Evolutionary conservation across 1,140 invertebrate genomes (phyloP).

Genomic region (Pogonomyrmex californicus): DNA sequence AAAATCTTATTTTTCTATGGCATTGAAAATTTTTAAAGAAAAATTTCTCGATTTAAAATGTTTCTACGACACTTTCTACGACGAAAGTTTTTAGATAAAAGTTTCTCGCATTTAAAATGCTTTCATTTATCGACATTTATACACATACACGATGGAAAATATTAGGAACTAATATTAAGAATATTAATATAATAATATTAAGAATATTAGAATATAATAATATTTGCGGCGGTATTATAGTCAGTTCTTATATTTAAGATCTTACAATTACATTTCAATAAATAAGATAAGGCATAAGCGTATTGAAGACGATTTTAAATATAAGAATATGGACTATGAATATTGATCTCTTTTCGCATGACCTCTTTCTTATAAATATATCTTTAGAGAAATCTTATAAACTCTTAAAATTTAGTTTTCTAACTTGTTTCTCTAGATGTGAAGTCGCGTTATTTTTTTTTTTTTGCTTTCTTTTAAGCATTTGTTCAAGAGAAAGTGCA

Average conservation of each 20-base stretch:
- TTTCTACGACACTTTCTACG: neutral
- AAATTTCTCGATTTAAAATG: neutral
- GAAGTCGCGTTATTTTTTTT: neutral
- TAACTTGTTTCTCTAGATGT: neutral
- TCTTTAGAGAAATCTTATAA: neutral
- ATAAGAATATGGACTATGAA: no score
- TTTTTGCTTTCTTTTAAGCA: neutral
- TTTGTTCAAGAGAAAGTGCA: constrained; percentile 11
- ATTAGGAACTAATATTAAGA: neutral
- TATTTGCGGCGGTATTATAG: no score
- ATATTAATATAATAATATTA: neutral
- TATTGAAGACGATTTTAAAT: no score
- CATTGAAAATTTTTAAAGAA: no score
- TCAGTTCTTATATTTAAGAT: no score
- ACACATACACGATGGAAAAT: neutral
- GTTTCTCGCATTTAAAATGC: neutral
- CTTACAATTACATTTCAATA: no score
- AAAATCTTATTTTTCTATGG: neutral
- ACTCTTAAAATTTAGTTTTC: neutral
- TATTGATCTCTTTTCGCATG: neutral
- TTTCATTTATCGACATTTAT: neutral
- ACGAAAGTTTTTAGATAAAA: neutral
- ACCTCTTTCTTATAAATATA: neutral
- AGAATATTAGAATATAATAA: no score
- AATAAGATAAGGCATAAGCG: no score